Evolutionary conservation across 2,113 vertebrate genomes (phyloP).

Genomic region (Alethe diademata): DNA sequence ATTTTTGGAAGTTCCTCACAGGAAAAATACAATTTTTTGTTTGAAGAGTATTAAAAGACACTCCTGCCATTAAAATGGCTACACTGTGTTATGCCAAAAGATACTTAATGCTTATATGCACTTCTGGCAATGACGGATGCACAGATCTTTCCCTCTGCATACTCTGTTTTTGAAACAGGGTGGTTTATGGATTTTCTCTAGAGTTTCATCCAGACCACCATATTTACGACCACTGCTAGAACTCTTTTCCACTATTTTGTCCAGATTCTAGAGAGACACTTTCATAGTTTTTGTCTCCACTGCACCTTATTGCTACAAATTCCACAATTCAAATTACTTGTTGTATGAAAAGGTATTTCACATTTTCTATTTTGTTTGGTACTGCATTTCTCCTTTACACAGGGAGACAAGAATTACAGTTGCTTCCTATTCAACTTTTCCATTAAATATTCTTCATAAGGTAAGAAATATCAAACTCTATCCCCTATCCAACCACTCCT

Average conservation of each 20-base stretch:
- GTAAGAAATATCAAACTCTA: neutral
- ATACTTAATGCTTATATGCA: neutral
- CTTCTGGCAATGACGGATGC: neutral
- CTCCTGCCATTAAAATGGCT: neutral
- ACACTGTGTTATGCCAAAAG: neutral
- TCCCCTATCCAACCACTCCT: neutral
- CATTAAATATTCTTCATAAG: neutral
- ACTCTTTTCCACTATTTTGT: neutral
- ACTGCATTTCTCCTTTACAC: neutral
- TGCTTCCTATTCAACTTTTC: neutral
- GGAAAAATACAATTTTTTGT: neutral
- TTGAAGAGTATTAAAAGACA: neutral
- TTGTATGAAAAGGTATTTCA: neutral
- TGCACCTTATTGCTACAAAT: neutral
- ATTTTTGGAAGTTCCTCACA: neutral
- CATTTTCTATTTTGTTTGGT: neutral
- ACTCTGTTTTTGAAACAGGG: neutral
- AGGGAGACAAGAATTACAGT: neutral
- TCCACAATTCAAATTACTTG: neutral
- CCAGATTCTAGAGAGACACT: neutral
- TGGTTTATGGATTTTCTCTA: neutral
- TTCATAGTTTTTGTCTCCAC: neutral
- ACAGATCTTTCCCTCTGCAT: neutral
- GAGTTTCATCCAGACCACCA: neutral
- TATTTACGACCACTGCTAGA: neutral